Conservation (phyloP, 2,113 vertebrate genomes). For the Campylorhamphus procurvoides region DNA sequence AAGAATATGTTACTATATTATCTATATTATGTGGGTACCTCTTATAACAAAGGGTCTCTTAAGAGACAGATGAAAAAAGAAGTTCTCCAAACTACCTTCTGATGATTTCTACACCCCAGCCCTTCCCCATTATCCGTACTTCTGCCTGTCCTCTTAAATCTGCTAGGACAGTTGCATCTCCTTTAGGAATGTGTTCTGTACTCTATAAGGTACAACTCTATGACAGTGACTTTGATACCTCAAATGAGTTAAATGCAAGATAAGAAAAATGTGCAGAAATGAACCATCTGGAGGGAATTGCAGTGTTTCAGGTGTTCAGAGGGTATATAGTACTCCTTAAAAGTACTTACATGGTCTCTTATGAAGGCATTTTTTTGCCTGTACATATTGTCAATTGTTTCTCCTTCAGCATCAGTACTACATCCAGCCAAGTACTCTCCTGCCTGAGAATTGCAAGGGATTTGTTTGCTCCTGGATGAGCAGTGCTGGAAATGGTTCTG, state of each 20-base stretch:
- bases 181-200: neutral
- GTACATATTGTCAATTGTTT: neutral
- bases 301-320: neutral
- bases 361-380: neutral
- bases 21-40: neutral
- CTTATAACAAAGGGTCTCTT: neutral
- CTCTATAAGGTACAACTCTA: neutral
- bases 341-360: neutral
- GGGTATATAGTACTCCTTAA: neutral
- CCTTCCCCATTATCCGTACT: neutral
- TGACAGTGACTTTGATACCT: neutral
- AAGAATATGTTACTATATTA: neutral
- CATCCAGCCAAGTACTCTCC: neutral
- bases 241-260: neutral
- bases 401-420: neutral
- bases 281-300: neutral
- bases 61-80: neutral
- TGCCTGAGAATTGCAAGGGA: neutral
- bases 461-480: neutral
- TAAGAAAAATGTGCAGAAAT: neutral
- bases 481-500: neutral
- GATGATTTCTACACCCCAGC: neutral
- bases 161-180: neutral
- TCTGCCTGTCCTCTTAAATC: neutral
- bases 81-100: neutral